Conservation (phyloP, 2,113 vertebrate species). For the Galbula dea region DNA sequence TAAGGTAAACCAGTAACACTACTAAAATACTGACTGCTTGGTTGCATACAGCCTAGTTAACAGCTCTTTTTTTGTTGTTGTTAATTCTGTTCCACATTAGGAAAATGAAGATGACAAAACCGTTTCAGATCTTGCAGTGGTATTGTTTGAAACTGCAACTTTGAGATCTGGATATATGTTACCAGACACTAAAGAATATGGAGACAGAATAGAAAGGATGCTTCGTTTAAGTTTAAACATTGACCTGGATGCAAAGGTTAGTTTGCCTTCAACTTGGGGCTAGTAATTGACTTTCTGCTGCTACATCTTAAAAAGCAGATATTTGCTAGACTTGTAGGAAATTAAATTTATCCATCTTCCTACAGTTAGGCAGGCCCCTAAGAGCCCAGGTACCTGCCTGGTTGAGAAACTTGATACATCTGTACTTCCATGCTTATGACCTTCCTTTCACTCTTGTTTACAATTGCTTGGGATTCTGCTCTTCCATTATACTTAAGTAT, state of each 20-base stretch:
- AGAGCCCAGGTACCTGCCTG: not conserved
- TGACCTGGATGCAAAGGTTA: slow-evolving; percentile 86
- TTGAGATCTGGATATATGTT: slow-evolving; percentile 93
- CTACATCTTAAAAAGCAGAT: not conserved
- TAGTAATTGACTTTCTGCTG: not conserved
- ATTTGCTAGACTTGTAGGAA: not conserved
- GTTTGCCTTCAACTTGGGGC: not conserved
- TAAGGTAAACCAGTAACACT: slow-evolving; percentile 73
- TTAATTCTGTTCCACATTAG: slow-evolving; percentile 58
- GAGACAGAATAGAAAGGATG: slow-evolving; percentile 97
- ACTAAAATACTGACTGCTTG: not conserved
- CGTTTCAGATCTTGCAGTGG: slow-evolving; percentile 90
- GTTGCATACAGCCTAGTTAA: not conserved
- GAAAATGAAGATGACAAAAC: slow-evolving; percentile 89
- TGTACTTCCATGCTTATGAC: not conserved
- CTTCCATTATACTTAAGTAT: accelerated
- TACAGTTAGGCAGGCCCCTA: no score
- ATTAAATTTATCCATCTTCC: not conserved
- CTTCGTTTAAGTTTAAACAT: slow-evolving; percentile 93
- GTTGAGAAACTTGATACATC: not conserved
- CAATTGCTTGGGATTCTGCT: not conserved
- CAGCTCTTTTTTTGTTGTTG: not conserved
- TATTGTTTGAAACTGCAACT: slow-evolving; percentile 94
- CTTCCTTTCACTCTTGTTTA: not conserved
- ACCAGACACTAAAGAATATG: slow-evolving; percentile 91